Conservation (phyloP, 2,888 invertebrate genomes). For the Thecophora atra region DNA sequence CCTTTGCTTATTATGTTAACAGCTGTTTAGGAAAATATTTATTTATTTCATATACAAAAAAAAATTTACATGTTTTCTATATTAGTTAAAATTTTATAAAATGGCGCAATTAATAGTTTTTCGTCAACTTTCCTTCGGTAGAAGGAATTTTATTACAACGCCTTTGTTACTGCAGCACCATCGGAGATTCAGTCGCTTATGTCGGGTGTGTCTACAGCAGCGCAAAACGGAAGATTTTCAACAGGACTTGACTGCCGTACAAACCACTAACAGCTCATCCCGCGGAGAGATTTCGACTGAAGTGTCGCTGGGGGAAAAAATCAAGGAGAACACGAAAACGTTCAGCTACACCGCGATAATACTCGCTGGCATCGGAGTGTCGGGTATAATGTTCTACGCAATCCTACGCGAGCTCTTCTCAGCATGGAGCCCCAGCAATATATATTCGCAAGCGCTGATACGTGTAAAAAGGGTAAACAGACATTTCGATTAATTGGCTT, state of each 20-base stretch:
- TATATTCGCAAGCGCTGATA: slow-evolving; percentile 82
- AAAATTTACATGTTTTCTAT: slow-evolving; percentile 11
- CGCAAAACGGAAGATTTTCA: slow-evolving; percentile 26
- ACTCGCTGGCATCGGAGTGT: slow-evolving; percentile 81
- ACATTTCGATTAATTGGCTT: not conserved
- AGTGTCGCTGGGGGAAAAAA: slow-evolving; percentile 78
- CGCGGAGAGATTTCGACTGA: slow-evolving; percentile 63
- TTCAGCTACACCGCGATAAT: slow-evolving; percentile 86
- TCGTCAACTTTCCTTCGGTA: slow-evolving; percentile 49
- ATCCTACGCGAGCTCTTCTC: slow-evolving; percentile 90
- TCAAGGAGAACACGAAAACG: slow-evolving; percentile 91
- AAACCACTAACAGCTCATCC: slow-evolving; percentile 23
- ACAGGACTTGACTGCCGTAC: slow-evolving; percentile 20
- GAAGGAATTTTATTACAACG: slow-evolving; percentile 40
- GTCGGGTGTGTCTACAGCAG: slow-evolving; percentile 34
- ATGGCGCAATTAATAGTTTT: slow-evolving; percentile 53
- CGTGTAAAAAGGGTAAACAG: slow-evolving; percentile 72
- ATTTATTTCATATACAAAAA: slow-evolving; percentile 10
- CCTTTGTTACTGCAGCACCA: slow-evolving; percentile 29
- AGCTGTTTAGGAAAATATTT: slow-evolving; percentile 3
- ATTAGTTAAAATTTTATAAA: slow-evolving; percentile 10
- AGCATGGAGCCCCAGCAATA: slow-evolving; percentile 83
- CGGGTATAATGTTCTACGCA: slow-evolving; percentile 83
- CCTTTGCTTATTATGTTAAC: no score
- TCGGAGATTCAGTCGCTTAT: slow-evolving; percentile 37